Base-by-base conservation (phyloP, 2,888 invertebrate genomes). In the Agrochola lota region DNA sequence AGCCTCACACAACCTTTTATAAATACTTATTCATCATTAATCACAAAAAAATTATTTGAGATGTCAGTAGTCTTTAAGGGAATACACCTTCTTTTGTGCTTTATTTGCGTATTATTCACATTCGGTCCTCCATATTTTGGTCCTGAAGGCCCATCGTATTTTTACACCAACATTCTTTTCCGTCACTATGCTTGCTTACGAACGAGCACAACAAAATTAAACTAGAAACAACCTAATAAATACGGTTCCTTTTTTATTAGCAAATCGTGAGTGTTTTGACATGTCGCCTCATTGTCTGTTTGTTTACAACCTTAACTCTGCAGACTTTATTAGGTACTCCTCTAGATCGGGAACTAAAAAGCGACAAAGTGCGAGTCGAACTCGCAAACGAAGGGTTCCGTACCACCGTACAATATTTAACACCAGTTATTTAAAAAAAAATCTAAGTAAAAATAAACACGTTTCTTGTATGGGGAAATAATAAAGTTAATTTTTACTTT, bases 281-380 rank as follows among this genome's bases (percentile, higher is more conserved):
- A 77, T 80, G 85, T 83, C 83, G 77, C 85, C 86, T 74, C 80
- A 72, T 72, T 80, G 80, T 86, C 81, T 78, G 63, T 78, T 60
- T 64, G 60, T 78, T 83, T 78, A 86, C 78, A 68, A 70, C 78
- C 66, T n/a, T 40, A 60, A 46, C 64, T 71, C 57, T 15, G 52
- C 52, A 69, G 60, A 85, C 57, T 83, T 87, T 84, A 87, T 74
- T 76, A 52, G 52, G 52, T 8, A 52, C 64, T n/a, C 43, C 26
- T 20, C n/a, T 69, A 66, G 70, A 74, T 68, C 55, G 40, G 35
- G 73, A 73, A 79, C 77, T 80, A 68, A 12, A 57, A n/a, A 57
- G 57, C 9, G 12, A 12, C n/a, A 0, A 52, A 52, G 52, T 52
- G 52, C 8, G 52, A 20, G 2, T 52, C 2, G 2, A 20, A 23